Conservation (phyloP, 2,113 vertebrate genomes). For the Blennius ocellaris region DNA sequence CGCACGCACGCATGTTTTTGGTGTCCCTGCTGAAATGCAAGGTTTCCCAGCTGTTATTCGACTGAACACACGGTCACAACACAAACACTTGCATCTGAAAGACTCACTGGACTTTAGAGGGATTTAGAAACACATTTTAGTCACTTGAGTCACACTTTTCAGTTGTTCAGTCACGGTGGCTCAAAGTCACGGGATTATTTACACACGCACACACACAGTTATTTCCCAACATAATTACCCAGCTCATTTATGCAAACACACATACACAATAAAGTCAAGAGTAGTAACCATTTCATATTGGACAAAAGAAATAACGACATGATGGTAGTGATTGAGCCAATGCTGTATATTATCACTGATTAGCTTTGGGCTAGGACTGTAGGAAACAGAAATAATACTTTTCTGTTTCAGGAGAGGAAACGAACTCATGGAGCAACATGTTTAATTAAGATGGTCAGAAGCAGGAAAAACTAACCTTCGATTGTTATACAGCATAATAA, state of each 20-base stretch:
- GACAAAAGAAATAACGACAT: not conserved
- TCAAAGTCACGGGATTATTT: constrained; percentile 48
- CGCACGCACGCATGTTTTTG: constrained; percentile 36
- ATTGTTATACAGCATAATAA: constrained; percentile 24
- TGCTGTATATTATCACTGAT: constrained; percentile 17
- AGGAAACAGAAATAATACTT: constrained; percentile 14
- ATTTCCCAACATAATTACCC: not conserved
- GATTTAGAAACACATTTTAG: constrained; percentile 23
- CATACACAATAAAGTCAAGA: constrained; percentile 12
- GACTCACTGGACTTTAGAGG: constrained; percentile 34
- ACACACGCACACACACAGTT: not conserved
- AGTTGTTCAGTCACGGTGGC: constrained; percentile 43
- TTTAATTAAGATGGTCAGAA: constrained; percentile 26
- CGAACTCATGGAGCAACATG: constrained; percentile 37
- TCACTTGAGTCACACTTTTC: constrained; percentile 16
- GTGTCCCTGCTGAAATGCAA: constrained; percentile 16
- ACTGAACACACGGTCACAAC: constrained; percentile 26
- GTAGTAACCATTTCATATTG: constrained; percentile 27
- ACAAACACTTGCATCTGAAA: no score
- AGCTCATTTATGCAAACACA: not conserved
- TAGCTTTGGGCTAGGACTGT: not conserved
- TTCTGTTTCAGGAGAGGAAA: constrained; percentile 44
- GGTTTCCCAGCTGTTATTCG: constrained; percentile 21
- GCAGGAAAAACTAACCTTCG: constrained; percentile 26
- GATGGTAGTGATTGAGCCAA: not conserved